Evolutionary conservation across 2,888 invertebrate genomes (phyloP), one percentile per base, ranked within the genome.

Genomic region (Osmoderma eremita): DNA sequence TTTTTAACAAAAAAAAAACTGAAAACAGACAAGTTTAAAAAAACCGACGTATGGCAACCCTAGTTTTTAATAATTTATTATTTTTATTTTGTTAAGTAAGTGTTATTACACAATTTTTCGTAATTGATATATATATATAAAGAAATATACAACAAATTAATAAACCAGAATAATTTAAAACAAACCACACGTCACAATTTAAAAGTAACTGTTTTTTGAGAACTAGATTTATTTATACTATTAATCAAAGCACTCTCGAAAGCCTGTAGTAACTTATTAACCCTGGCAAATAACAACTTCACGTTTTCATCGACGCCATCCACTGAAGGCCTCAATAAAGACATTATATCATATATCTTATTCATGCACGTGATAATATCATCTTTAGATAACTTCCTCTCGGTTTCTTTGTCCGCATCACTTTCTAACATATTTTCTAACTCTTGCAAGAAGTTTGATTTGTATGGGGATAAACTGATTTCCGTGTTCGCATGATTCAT

Each of bases 381-480:
- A 3, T 70, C 65, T 69, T 78, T 79, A 4, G 71, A 76, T 30
- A 80, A 63, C 70, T 76, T 76, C 56, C 74, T 78, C 4, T 65
- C 62, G 3, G 18, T 42, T 20, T 62, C 24, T n/a, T 39, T 30
- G 10, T 64, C 65, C 3, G 51, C 18, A 39, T 75, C 71, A 38
- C 75, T 80, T 30, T 78, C 82, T 36, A 86, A 75, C 63, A 86
- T 81, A 61, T 78, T 81, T 75, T 86, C 83, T 1, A 87, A 75
- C 74, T 86, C 84, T 77, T 85, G 79, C 17, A 86, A 75, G 73
- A 87, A 87, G 74, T 85, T 85, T 1, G 84, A 82, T 70, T 80
- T 78, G 71, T 84, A 86, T 0, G 84, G 83, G 0, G 84, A 81
- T 12, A 86, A 70, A 58, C 74, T 76, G 1, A 82, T 72, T 39